Evolutionary conservation across 2,113 vertebrate species (phyloP).

Genomic region (Probosciger aterrimus): DNA sequence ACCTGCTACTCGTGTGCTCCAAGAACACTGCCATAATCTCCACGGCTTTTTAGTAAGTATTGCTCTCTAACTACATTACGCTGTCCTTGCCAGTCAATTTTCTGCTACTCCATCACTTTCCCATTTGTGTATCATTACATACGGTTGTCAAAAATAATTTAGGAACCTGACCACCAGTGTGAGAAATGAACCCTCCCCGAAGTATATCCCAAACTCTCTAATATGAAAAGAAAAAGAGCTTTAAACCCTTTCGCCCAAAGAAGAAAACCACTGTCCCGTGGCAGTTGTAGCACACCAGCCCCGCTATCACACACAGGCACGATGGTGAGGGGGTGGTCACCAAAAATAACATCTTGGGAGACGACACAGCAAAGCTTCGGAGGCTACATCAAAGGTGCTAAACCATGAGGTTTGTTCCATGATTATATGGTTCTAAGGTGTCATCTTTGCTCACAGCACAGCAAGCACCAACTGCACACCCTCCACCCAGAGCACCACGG

Average conservation of each 20-base stretch:
- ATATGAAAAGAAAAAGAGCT: slow-evolving; percentile 7
- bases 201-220: background rate
- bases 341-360: background rate
- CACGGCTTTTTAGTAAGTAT: background rate
- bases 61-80: background rate
- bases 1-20: background rate
- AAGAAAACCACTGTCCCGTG: background rate
- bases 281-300: background rate
- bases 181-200: slow-evolving; percentile 32
- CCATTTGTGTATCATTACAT: slow-evolving; percentile 40
- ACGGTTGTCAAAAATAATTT: slow-evolving; percentile 58
- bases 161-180: slow-evolving; percentile 22
- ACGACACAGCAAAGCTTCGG: background rate
- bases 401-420: background rate
- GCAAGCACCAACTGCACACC: background rate
- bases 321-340: accelerated
- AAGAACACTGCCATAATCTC: background rate
- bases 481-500: accelerated
- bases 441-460: accelerated
- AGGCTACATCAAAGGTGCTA: background rate
- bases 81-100: slow-evolving; percentile 58
- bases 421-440: background rate
- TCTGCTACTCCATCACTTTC: slow-evolving; percentile 62
- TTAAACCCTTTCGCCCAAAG: background rate
- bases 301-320: background rate